Evolutionary conservation across 2,113 vertebrate species (phyloP).

Genomic region (Elaphurus davidianus): DNA sequence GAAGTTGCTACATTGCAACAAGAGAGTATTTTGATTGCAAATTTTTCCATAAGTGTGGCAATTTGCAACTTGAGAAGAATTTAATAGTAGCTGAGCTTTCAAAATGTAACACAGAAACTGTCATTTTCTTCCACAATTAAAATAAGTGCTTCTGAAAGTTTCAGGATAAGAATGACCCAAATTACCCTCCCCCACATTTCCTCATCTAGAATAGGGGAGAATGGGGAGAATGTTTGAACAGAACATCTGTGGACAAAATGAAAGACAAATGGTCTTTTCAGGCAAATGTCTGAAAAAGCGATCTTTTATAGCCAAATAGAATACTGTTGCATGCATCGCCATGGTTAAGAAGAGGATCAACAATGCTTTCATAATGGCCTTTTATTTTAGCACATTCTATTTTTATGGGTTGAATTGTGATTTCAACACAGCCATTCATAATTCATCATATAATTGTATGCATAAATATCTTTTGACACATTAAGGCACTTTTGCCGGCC

Average conservation of each 20-base stretch:
- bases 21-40: slow-evolving; percentile 72
- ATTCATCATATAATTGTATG: slow-evolving; percentile 59
- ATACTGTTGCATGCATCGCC: slow-evolving; percentile 53
- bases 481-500: slow-evolving; percentile 38
- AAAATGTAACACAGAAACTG: slow-evolving; percentile 70
- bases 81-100: slow-evolving; percentile 75
- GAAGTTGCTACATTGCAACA: slow-evolving; percentile 68
- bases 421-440: slow-evolving; percentile 61
- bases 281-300: slow-evolving; percentile 58
- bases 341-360: slow-evolving; percentile 51
- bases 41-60: slow-evolving; percentile 65
- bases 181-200: slow-evolving; percentile 61
- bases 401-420: slow-evolving; percentile 61
- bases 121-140: slow-evolving; percentile 71
- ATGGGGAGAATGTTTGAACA: slow-evolving; percentile 29
- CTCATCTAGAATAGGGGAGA: slow-evolving; percentile 48
- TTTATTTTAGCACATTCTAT: slow-evolving; percentile 73
- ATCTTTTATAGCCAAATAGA: slow-evolving; percentile 67
- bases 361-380: slow-evolving; percentile 60
- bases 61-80: slow-evolving; percentile 76
- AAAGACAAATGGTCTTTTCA: slow-evolving; percentile 74
- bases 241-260: slow-evolving; percentile 72
- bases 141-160: slow-evolving; percentile 73
- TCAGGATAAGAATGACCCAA: slow-evolving; percentile 66
- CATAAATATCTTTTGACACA: slow-evolving; percentile 60